A percentile compares a stretch with the other conserved stretches of the same genome.
phyloP scores from a whole-genome alignment of 2,797 vertebrate genomes.

The Phalloptychus januarius region DNA sequence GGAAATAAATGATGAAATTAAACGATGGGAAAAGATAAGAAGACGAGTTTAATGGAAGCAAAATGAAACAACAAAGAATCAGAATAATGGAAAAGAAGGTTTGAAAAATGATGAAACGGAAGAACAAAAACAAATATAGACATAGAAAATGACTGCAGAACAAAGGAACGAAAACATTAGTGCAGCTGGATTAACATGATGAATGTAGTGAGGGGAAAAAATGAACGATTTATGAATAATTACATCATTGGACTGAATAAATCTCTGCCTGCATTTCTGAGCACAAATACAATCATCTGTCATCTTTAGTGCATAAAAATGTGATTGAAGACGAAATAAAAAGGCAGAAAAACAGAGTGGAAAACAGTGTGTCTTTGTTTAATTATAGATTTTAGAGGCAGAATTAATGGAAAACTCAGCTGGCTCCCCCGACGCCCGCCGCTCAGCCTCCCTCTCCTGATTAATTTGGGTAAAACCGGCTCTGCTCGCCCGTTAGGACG shows the following conservation, averaged over 20 bases:
- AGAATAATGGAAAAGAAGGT: background rate
- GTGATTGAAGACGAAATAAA: conserved; percentile 5
- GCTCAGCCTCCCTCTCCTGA: conserved; percentile 26
- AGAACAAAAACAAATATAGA: background rate
- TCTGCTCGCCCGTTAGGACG: conserved; percentile 20
- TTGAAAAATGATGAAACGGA: background rate
- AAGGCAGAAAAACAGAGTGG: conserved; percentile 20
- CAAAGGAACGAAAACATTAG: background rate
- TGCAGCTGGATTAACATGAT: background rate
- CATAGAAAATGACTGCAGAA: background rate
- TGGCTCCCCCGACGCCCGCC: conserved; percentile 38
- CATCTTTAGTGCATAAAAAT: conserved; percentile 12
- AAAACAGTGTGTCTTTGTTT: conserved; percentile 48
- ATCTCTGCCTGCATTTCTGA: conserved; percentile 18
- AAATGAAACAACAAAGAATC: background rate
- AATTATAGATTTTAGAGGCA: conserved; percentile 61
- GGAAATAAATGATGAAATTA: conserved; percentile 1
- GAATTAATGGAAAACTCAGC: conserved; percentile 54
- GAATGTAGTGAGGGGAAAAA: background rate
- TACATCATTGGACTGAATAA: conserved; percentile 6
- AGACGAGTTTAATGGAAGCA: background rate
- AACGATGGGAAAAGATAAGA: background rate
- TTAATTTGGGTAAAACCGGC: conserved; percentile 50
- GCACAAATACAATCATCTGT: conserved; percentile 13
- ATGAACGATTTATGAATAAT: conserved; percentile 3